Evolutionary conservation across 2,888 invertebrate species (phyloP).

Genomic region (Perizoma flavofasciatum): DNA sequence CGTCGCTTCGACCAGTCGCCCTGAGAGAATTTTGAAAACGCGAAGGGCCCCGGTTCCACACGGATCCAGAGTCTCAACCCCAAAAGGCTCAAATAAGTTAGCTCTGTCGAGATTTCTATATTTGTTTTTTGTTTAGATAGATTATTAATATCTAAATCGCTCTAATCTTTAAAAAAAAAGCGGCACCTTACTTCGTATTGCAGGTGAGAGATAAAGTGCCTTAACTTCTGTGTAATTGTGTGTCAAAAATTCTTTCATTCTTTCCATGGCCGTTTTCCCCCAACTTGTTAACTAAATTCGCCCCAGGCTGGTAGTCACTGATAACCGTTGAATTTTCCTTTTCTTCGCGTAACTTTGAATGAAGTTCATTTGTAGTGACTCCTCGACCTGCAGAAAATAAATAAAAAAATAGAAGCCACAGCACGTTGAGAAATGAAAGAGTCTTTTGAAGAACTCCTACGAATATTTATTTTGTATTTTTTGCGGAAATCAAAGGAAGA

Average conservation of each 20-base stretch:
- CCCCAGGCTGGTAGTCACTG: conserved; percentile 23
- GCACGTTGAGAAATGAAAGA: not conserved
- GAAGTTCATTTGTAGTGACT: conserved; percentile 22
- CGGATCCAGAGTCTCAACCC: no score
- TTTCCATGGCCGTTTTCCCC: not conserved
- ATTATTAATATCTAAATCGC: no score
- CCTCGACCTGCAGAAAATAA: conserved; percentile 12
- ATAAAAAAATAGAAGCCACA: conserved; percentile 5
- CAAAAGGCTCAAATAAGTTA: no score
- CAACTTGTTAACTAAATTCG: not conserved
- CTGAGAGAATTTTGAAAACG: no score
- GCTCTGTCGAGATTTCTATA: no score
- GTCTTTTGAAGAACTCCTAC: not conserved
- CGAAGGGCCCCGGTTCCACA: no score
- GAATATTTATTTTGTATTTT: not conserved
- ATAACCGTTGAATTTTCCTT: conserved; percentile 29
- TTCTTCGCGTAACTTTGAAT: conserved; percentile 32
- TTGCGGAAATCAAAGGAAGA: no score
- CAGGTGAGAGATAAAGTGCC: no score
- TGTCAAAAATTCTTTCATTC: not conserved
- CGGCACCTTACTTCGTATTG: no score
- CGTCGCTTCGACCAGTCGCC: no score
- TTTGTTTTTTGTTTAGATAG: no score
- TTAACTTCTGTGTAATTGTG: not conserved
- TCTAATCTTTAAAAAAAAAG: no score